These are phyloP conservation scores for Clangula hyemalis DNA, from an alignment of 2,797 vertebrate genomes.

Conservation along the genomic window DNA sequence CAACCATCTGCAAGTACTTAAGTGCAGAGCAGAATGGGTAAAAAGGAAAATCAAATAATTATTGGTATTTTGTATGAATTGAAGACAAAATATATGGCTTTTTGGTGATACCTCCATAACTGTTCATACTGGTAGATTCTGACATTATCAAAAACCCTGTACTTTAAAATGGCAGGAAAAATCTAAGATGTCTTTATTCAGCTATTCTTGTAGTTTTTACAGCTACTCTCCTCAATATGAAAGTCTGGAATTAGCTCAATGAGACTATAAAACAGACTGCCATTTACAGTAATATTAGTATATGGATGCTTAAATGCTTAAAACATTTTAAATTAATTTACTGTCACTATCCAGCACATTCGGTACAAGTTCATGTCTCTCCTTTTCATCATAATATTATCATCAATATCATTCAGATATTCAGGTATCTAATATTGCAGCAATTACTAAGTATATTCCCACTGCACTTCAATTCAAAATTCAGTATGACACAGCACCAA, in stretches of 20 bases:
- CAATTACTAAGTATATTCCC: constrained; percentile 7
- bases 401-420: background rate
- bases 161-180: background rate
- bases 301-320: background rate
- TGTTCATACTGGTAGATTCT: background rate
- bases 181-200: background rate
- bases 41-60: constrained; percentile 35
- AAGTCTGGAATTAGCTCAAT: background rate
- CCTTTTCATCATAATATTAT: background rate
- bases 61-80: background rate
- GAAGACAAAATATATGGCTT: background rate
- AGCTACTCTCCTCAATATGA: background rate
- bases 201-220: background rate
- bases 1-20: constrained; percentile 18
- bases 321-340: background rate
- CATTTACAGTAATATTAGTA: background rate
- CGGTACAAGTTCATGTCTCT: background rate
- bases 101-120: background rate
- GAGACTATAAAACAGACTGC: background rate
- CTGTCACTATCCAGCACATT: background rate
- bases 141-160: background rate
- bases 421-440: background rate
- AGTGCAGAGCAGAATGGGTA: background rate
- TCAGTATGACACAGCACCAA: background rate
- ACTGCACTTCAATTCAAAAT: background rate